Base-by-base conservation (phyloP, 2,797 vertebrate genomes). In the Avahi laniger region DNA sequence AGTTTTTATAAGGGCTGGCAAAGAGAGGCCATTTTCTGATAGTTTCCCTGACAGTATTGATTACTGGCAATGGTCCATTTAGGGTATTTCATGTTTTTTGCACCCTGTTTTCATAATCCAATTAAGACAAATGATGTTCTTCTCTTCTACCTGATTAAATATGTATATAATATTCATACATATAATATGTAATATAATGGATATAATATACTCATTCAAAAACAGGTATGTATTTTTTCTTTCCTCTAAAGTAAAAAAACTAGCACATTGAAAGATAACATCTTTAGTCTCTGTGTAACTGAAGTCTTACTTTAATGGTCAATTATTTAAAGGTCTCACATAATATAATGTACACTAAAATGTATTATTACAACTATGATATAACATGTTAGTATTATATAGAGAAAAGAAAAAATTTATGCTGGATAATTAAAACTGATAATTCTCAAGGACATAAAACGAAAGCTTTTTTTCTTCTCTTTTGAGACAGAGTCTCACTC, bases 371-470 rank as follows among this genome's bases (percentile, higher is more conserved):
- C 11, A 93, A 87, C 38, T 70, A 88, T 18, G 20, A 41, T 82
- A 43, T 35, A 93, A 76, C 8, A 54, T 43, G 24, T n/a, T 79
- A 48, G 18, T 33, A 70, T 72, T 81, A 72, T 38, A 82, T 8
- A 61, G 18, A 93, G 33, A 81, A 70, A 18, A 76, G 14, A 91
- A 91, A 75, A 93, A 33, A 43, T 52, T 52, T 82, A 86, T 85
- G 76, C 67, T 72, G 2, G 54, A 78, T 91, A 95, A 85, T 50
- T 82, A 88, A 86, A 89, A 78, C 33, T 50, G 52, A 63, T 78
- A 89, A 93, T 86, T 2, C 30, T 73, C n/a, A 90, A 87, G 76
- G n/a, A 85, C 30, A 79, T 89, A 50, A 92, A 86, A 82, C 28
- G 80, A 80, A 59, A 59, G 57, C 26, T 28, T 28, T 59, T 54